Conservation (phyloP, 2,888 invertebrate species). For the Branchinecta sandiegonensis region DNA sequence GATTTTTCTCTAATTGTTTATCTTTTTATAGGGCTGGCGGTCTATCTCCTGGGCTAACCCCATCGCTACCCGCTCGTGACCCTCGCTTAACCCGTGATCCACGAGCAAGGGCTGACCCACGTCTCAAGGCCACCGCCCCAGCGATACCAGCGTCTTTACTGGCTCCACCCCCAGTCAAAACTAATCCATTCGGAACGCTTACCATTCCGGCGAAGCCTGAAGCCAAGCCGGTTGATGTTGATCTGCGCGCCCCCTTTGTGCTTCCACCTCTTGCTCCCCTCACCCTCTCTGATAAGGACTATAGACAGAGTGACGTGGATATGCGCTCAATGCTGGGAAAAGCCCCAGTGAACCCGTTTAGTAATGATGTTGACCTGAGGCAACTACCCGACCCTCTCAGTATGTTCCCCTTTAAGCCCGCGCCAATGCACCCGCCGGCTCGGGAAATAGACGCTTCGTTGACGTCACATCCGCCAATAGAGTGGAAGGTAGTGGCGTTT, state of each 20-base stretch:
- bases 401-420: slow-evolving; percentile 57
- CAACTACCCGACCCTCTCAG: slow-evolving; percentile 1
- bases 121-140: slow-evolving; percentile 18
- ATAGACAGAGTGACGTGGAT: slow-evolving; percentile 46
- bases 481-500: slow-evolving; percentile 43
- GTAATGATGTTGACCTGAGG: slow-evolving; percentile 17
- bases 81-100: slow-evolving; percentile 22
- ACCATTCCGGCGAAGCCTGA: slow-evolving; percentile 1
- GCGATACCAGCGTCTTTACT: neutral
- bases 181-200: neutral
- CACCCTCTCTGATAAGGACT: slow-evolving; percentile 19
- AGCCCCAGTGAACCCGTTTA: slow-evolving; percentile 32
- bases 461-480: slow-evolving; percentile 56
- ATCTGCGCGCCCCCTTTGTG: slow-evolving; percentile 30
- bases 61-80: slow-evolving; percentile 17
- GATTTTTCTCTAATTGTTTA: no score
- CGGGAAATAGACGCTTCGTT: slow-evolving; percentile 73
- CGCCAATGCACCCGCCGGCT: slow-evolving; percentile 64
- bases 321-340: slow-evolving; percentile 40
- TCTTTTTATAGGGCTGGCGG: no score
- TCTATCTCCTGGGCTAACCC: no score
- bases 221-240: slow-evolving; percentile 31
- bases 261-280: slow-evolving; percentile 42
- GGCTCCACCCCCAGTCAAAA: neutral
- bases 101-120: slow-evolving; percentile 25